A percentile compares a stretch with the other conserved stretches of the same genome.
phyloP scores from a whole-genome alignment of 1,140 invertebrate species.

The Sinella curviseta region DNA sequence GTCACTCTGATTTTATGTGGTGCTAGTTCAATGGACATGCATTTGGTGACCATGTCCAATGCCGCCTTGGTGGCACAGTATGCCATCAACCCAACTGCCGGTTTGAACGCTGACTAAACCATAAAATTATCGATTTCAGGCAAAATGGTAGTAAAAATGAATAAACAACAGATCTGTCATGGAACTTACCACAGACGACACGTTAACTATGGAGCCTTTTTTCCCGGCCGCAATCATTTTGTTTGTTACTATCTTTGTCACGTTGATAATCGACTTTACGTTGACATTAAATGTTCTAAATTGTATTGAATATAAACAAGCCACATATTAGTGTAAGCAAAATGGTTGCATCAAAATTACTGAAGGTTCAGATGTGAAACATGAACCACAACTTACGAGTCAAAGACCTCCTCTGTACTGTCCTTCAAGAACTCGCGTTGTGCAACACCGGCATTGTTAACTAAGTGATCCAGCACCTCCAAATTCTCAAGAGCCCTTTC shows the following conservation, averaged over 20 bases:
- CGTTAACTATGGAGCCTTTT: conserved; percentile 80
- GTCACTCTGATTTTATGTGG: conserved; percentile 8
- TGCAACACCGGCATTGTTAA: conserved; percentile 78
- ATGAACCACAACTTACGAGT: conserved; percentile 63
- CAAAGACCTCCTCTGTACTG: conserved; percentile 66
- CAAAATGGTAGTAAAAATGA: not conserved
- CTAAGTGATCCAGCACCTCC: conserved; percentile 70
- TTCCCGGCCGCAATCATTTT: conserved; percentile 70
- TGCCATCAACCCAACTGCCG: not conserved
- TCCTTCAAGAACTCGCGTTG: conserved; percentile 65
- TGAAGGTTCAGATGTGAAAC: not conserved
- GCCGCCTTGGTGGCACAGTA: conserved; percentile 6
- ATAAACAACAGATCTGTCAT: not conserved
- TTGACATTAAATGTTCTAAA: conserved; percentile 73
- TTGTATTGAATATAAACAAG: not conserved
- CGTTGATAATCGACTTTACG: conserved; percentile 78
- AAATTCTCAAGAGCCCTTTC: conserved; percentile 46
- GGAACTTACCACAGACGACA: conserved; percentile 73
- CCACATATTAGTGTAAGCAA: not conserved
- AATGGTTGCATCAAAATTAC: not conserved
- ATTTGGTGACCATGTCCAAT: conserved; percentile 18
- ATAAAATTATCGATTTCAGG: not conserved
- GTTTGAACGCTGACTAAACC: conserved; percentile 7
- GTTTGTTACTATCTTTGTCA: conserved; percentile 74
- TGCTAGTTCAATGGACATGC: not conserved